Evolutionary conservation across 2,888 invertebrate genomes (phyloP).

Genomic region (Boloria selene): DNA sequence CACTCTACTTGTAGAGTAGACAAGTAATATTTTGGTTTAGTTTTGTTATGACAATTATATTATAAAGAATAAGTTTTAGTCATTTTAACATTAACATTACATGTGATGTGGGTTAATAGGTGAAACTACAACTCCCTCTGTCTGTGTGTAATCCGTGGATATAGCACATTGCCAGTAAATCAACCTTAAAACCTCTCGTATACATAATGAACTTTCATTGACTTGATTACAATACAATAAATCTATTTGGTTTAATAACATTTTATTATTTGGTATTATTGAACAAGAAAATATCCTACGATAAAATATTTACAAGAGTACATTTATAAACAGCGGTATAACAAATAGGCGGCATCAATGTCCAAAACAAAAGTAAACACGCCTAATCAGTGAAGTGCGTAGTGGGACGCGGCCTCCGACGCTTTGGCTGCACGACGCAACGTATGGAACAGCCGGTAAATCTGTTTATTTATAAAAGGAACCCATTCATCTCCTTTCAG

Average conservation of each 20-base stretch:
- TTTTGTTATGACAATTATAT: neutral
- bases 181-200: no score
- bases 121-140: no score
- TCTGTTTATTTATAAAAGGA: slow-evolving; percentile 68
- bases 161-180: no score
- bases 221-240: no score
- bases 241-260: no score
- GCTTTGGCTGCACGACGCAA: slow-evolving; percentile 40
- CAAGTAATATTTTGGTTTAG: neutral
- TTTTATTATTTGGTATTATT: no score
- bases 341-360: slow-evolving; percentile 23
- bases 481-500: slow-evolving; percentile 54
- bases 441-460: slow-evolving; percentile 49
- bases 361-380: slow-evolving; percentile 51
- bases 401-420: slow-evolving; percentile 54
- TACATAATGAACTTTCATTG: no score
- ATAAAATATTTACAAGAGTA: neutral
- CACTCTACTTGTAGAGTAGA: slow-evolving; percentile 8
- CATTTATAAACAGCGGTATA: slow-evolving; percentile 9
- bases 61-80: no score
- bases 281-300: neutral
- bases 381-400: slow-evolving; percentile 49
- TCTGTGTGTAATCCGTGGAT: no score
- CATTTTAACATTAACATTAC: no score
- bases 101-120: no score